phyloP scores from a whole-genome alignment of 2,113 vertebrate genomes.

The Tetrax tetrax region DNA sequence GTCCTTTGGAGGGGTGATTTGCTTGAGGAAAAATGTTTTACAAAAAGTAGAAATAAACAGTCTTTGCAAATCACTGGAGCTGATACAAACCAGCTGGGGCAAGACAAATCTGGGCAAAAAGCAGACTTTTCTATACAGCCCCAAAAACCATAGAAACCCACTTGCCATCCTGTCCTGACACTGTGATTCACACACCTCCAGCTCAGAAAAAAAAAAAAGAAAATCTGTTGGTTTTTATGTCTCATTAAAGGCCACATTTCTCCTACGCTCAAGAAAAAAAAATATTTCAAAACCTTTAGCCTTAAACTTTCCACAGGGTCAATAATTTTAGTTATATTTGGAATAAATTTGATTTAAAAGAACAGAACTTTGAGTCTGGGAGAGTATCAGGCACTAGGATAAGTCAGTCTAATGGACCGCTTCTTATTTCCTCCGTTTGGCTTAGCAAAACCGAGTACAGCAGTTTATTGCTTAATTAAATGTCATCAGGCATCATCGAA shows the following conservation, averaged over 20 bases:
- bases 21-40: background rate
- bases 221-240: background rate
- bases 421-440: background rate
- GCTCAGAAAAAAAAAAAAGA: background rate
- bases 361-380: background rate
- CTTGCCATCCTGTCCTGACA: background rate
- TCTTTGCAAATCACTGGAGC: background rate
- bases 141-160: background rate
- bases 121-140: background rate
- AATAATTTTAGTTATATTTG: background rate
- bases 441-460: background rate
- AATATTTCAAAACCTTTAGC: background rate
- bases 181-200: background rate
- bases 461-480: background rate
- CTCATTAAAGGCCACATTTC: background rate
- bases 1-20: background rate
- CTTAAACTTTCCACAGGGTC: background rate
- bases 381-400: background rate
- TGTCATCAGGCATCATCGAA: background rate
- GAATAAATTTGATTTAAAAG: background rate
- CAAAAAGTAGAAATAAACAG: background rate
- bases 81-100: background rate
- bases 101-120: background rate
- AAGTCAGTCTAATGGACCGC: background rate
- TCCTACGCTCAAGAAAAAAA: background rate